Evolutionary conservation across 1,140 invertebrate genomes (phyloP).

Genomic region (Trichonephila inaurata): DNA sequence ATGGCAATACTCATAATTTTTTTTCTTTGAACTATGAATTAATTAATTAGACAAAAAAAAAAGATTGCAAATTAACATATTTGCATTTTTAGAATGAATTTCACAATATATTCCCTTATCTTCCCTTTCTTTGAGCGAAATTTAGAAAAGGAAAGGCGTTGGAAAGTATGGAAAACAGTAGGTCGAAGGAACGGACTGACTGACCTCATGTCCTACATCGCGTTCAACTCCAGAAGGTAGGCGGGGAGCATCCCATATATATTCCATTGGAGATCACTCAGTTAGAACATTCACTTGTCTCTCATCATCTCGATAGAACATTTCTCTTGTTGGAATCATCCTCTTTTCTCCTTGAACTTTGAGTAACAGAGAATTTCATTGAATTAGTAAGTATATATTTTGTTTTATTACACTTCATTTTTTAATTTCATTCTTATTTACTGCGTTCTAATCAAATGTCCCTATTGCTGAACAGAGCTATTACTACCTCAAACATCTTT

Average conservation of each 20-base stretch:
- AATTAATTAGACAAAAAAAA: neutral
- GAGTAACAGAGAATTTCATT: neutral
- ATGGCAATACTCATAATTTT: too few species aligned
- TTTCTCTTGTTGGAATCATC: neutral
- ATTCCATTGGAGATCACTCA: conserved; percentile 43
- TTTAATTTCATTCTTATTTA: too few species aligned
- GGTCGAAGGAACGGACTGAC: conserved; percentile 40
- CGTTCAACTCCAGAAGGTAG: neutral
- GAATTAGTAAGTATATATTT: neutral
- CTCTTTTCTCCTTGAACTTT: neutral
- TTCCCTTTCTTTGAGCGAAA: neutral
- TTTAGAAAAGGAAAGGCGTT: conserved; percentile 50
- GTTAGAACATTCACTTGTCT: conserved; percentile 29
- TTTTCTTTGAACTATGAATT: neutral
- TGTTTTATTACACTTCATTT: too few species aligned
- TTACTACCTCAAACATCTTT: too few species aligned
- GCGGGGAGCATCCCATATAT: conserved; percentile 31
- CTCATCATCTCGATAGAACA: neutral
- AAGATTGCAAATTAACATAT: neutral
- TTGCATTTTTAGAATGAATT: too few species aligned
- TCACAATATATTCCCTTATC: neutral
- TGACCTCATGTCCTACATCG: conserved; percentile 66
- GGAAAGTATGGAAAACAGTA: conserved; percentile 9
- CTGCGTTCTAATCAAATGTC: too few species aligned
- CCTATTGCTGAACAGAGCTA: too few species aligned